Evolutionary conservation across 2,888 invertebrate genomes (phyloP).

Genomic region (Megastigmus dorsalis): DNA sequence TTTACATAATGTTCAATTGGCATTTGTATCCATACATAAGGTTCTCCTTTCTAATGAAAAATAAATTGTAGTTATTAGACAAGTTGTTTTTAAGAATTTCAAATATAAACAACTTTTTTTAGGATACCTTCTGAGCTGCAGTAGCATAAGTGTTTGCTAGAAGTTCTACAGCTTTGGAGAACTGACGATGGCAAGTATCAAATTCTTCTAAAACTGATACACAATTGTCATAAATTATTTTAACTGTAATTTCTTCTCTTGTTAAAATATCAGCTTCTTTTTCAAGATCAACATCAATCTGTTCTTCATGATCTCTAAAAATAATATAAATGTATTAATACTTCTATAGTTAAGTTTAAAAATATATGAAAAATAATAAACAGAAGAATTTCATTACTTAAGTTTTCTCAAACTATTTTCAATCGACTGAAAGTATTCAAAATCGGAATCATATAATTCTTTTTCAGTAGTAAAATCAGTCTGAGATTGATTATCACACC

Average conservation of each 20-base stretch:
- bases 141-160: conserved; percentile 64
- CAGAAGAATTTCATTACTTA: too few relatives aligned
- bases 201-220: conserved; percentile 58
- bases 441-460: conserved; percentile 61
- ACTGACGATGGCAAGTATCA: conserved; percentile 58
- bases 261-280: conserved; percentile 55
- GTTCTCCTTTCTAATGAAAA: conserved; percentile 62
- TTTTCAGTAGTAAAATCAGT: conserved; percentile 59
- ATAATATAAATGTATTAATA: conserved; percentile 12
- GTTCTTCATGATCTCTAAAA: conserved; percentile 58
- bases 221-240: conserved; percentile 60
- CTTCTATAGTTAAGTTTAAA: not conserved
- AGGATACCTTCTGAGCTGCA: conserved; percentile 64
- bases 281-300: conserved; percentile 61
- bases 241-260: conserved; percentile 59
- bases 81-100: not conserved
- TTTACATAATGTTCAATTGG: conserved; percentile 67
- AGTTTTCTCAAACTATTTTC: conserved; percentile 62
- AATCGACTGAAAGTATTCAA: conserved; percentile 61
- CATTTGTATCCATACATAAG: conserved; percentile 69
- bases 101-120: not conserved
- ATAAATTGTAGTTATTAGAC: not conserved
- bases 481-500: conserved; percentile 52
- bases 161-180: conserved; percentile 61
- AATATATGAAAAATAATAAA: conserved; percentile 3